Conservation (phyloP, 2,888 invertebrate species). For the Abrostola tripartita region DNA sequence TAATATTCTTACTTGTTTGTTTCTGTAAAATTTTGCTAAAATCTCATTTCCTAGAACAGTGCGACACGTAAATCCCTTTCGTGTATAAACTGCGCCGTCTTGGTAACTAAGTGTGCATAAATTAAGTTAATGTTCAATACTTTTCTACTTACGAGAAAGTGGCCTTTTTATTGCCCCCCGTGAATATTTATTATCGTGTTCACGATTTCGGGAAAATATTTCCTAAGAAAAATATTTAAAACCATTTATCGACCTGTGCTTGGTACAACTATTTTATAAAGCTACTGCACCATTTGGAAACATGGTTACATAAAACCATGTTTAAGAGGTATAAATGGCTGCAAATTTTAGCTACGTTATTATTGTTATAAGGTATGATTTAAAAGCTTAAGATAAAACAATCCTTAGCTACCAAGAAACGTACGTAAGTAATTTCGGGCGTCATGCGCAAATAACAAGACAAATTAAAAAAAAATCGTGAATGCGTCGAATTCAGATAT, state of each 20-base stretch:
- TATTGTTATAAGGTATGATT: no score
- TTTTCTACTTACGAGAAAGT: conserved; percentile 85
- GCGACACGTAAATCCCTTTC: conserved; percentile 77
- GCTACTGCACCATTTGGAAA: background rate
- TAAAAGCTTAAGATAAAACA: no score
- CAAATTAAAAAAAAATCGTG: no score
- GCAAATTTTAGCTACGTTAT: no score
- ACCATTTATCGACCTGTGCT: conserved; percentile 52
- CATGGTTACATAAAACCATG: no score
- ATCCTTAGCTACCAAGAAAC: no score
- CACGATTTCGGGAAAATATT: conserved; percentile 72
- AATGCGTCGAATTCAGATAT: no score
- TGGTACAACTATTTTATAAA: conserved; percentile 28
- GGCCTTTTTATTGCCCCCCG: conserved; percentile 82
- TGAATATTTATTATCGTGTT: conserved; percentile 82
- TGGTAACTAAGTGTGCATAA: conserved; percentile 85
- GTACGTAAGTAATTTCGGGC: no score
- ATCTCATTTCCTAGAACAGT: conserved; percentile 71
- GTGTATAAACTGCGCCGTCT: conserved; percentile 72
- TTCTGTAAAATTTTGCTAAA: conserved; percentile 57
- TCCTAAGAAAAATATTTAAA: conserved; percentile 60
- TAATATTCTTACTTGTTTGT: conserved; percentile 33
- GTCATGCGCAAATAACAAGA: no score
- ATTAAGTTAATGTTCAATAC: conserved; percentile 87
- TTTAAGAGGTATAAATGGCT: no score